Conservation (phyloP, 1,140 invertebrate genomes). For the Leptopilina clavipes region DNA sequence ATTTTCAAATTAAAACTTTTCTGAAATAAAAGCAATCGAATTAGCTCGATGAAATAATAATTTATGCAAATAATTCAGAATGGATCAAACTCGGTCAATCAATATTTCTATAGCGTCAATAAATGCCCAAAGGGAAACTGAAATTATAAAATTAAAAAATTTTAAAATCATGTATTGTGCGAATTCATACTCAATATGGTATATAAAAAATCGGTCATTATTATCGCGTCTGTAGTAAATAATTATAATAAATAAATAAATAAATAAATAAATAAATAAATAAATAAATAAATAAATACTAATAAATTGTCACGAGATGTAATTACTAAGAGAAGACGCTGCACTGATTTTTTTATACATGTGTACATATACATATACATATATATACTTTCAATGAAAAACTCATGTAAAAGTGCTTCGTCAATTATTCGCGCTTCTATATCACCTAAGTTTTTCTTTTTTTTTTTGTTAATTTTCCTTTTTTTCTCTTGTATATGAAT, state of each 20-base stretch:
- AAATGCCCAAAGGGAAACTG: background rate
- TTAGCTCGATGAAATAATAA: background rate
- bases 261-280: no score
- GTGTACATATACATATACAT: conserved; percentile 27
- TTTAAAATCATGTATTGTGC: background rate
- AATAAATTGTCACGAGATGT: conserved; percentile 21
- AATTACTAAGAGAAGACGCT: conserved; percentile 43
- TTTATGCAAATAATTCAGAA: background rate
- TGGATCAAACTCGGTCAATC: conserved; percentile 31
- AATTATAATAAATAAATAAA: background rate
- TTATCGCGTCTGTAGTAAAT: conserved; percentile 4
- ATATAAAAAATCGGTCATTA: conserved; percentile 2
- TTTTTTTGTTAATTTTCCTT: no score
- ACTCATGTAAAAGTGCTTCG: conserved; percentile 61
- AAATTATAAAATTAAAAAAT: background rate
- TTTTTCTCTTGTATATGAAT: conserved; percentile 43
- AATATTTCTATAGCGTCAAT: conserved; percentile 18
- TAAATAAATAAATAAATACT: background rate
- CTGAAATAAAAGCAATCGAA: background rate
- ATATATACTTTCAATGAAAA: conserved; percentile 64
- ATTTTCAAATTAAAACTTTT: no score
- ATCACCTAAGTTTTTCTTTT: conserved; percentile 47
- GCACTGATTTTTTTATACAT: conserved; percentile 41
- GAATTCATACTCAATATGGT: background rate
- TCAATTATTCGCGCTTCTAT: conserved; percentile 51